These are phyloP conservation scores for Liasis olivaceus DNA, from an alignment of 2,797 vertebrate species.

Conservation along the genomic window DNA sequence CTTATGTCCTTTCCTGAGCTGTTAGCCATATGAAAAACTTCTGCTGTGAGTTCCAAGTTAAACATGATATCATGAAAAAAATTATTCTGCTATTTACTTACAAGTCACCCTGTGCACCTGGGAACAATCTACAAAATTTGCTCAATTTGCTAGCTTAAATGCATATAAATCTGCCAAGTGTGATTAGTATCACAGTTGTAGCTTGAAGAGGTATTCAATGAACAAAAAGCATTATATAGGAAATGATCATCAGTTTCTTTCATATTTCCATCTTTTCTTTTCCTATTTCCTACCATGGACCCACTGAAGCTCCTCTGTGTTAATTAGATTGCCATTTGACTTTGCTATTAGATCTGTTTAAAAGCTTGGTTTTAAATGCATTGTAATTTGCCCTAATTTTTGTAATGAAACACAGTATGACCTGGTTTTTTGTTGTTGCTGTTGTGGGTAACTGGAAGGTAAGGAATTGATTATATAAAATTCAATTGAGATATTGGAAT, in stretches of 20 bases:
- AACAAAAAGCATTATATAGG: not conserved
- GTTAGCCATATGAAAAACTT: not conserved
- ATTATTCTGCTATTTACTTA: not conserved
- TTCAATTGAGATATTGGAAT: not conserved
- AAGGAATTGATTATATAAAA: not conserved
- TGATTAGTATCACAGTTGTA: not conserved
- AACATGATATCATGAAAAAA: not conserved
- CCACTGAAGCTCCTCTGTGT: not conserved
- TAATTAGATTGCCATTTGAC: not conserved
- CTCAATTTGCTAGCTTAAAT: not conserved
- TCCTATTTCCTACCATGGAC: not conserved
- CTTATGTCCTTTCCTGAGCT: not conserved
- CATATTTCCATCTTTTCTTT: not conserved
- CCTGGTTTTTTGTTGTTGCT: not conserved
- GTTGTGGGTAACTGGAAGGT: not conserved
- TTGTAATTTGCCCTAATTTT: not conserved
- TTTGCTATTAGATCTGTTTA: not conserved
- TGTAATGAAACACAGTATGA: not conserved
- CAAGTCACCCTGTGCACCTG: not conserved
- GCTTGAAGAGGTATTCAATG: not conserved
- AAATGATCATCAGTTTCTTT: not conserved
- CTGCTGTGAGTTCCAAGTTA: not conserved
- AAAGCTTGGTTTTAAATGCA: slow-evolving; percentile 13
- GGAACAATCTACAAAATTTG: not conserved
- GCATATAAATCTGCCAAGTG: not conserved